Evolutionary conservation across 1,140 invertebrate genomes (phyloP).

Genomic region (Eufriesea mexicana): DNA sequence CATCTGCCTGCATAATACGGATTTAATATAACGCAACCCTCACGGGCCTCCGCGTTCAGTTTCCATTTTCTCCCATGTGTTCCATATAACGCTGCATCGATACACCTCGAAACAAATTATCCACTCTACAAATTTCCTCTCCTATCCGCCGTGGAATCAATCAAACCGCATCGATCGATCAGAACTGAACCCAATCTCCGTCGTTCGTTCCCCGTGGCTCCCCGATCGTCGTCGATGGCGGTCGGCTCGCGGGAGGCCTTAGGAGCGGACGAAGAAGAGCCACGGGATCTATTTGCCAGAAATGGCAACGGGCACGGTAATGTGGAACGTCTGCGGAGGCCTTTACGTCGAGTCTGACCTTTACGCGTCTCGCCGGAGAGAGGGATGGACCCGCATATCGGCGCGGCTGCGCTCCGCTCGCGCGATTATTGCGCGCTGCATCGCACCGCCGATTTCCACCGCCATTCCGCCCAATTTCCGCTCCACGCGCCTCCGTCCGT

Average conservation of each 20-base stretch:
- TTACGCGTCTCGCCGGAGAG: conserved; percentile 55
- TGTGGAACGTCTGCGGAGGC: conserved; percentile 61
- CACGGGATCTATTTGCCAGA: conserved; percentile 61
- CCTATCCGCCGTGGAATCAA: not conserved
- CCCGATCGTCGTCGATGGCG: conserved; percentile 16
- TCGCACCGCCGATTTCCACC: not conserved
- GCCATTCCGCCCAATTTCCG: conserved; percentile 31
- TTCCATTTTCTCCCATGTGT: not conserved
- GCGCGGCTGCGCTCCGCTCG: conserved; percentile 10
- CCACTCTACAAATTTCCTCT: not conserved
- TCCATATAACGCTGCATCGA: not conserved
- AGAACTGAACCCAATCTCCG: not conserved
- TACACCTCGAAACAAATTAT: not conserved
- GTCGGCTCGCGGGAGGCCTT: conserved; percentile 8
- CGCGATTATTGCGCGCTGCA: conserved; percentile 30
- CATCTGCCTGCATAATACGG: not conserved
- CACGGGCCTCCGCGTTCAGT: not conserved
- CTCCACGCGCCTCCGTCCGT: not conserved
- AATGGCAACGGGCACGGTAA: conserved; percentile 65
- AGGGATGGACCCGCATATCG: conserved; percentile 55
- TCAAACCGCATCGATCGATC: not conserved
- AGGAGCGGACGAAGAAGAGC: conserved; percentile 37
- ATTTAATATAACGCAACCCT: not conserved
- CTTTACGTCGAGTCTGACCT: conserved; percentile 63
- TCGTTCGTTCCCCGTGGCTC: not conserved